Conservation (phyloP, 1,140 invertebrate species). For the Adoxophyes honmai region DNA sequence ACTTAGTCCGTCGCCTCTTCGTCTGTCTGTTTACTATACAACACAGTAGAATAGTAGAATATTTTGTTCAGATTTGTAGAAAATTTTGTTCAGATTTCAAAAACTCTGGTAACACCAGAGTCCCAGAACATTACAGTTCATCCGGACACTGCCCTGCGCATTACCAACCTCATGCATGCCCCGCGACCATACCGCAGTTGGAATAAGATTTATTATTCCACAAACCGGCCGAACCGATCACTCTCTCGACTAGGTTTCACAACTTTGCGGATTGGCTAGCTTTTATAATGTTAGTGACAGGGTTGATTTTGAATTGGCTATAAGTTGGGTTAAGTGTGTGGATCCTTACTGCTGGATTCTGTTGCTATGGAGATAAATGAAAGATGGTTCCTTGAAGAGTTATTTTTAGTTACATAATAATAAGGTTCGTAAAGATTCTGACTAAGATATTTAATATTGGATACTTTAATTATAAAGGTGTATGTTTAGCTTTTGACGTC, state of each 20-base stretch:
- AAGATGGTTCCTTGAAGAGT: slow-evolving; percentile 57
- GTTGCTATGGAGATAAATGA: slow-evolving; percentile 64
- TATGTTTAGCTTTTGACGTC: too few relatives aligned
- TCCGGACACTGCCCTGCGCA: slow-evolving; percentile 51
- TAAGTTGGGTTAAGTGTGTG: slow-evolving; percentile 27
- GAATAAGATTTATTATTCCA: slow-evolving; percentile 30
- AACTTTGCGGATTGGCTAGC: slow-evolving; percentile 22
- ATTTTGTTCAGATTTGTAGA: too few relatives aligned
- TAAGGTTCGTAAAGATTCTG: not conserved
- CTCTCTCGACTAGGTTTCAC: slow-evolving; percentile 31
- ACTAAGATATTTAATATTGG: not conserved
- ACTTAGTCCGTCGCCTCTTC: too few relatives aligned
- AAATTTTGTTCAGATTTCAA: too few relatives aligned
- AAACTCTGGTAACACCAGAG: slow-evolving; percentile 20
- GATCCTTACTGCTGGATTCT: slow-evolving; percentile 51
- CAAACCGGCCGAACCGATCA: slow-evolving; percentile 17
- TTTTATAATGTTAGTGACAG: slow-evolving; percentile 25
- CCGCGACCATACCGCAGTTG: slow-evolving; percentile 22
- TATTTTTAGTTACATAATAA: too few relatives aligned
- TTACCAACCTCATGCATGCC: slow-evolving; percentile 31
- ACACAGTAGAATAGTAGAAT: too few relatives aligned
- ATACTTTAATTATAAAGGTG: too few relatives aligned
- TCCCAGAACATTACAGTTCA: slow-evolving; percentile 62
- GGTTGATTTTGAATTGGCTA: slow-evolving; percentile 24
- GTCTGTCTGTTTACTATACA: too few relatives aligned